Percentiles rank a stretch among this genome's conserved stretches.
These are phyloP conservation scores for Drosophila sproati DNA, from an alignment of 1,140 invertebrate species.

Conservation along the genomic window DNA sequence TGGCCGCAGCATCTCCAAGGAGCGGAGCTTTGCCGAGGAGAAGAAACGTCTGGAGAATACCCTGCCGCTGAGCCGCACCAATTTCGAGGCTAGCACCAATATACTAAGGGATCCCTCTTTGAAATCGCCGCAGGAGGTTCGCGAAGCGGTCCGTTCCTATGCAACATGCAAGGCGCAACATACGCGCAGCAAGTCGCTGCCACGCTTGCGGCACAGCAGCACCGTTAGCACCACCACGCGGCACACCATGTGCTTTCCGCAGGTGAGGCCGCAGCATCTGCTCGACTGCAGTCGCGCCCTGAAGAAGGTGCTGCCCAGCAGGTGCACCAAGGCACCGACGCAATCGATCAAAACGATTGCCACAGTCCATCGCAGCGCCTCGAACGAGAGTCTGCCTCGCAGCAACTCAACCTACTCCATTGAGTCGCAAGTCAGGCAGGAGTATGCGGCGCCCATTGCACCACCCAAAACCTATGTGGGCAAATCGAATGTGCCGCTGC, in stretches of 20 bases:
- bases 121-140: constrained; percentile 87
- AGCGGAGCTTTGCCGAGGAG: constrained; percentile 83
- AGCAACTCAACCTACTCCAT: constrained; percentile 83
- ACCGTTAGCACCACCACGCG: constrained; percentile 69
- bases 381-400: constrained; percentile 72
- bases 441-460: constrained; percentile 52
- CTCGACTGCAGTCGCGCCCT: constrained; percentile 59
- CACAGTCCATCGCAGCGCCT: constrained; percentile 63
- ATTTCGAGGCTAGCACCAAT: constrained; percentile 83
- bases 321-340: constrained; percentile 27
- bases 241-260: constrained; percentile 73
- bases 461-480: constrained; percentile 65
- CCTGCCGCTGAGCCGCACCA: constrained; percentile 64
- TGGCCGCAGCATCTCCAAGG: constrained; percentile 81
- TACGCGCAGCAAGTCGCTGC: constrained; percentile 71
- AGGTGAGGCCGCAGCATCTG: constrained; percentile 58
- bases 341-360: constrained; percentile 28
- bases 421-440: constrained; percentile 66
- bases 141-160: constrained; percentile 86
- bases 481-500: constrained; percentile 62
- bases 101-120: constrained; percentile 85
- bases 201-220: constrained; percentile 56
- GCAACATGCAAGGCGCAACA: constrained; percentile 71
- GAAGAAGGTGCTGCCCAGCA: constrained; percentile 49
- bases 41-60: constrained; percentile 81